Evolutionary conservation across 2,797 vertebrate species (phyloP).

Genomic region (Microcaecilia unicolor): DNA sequence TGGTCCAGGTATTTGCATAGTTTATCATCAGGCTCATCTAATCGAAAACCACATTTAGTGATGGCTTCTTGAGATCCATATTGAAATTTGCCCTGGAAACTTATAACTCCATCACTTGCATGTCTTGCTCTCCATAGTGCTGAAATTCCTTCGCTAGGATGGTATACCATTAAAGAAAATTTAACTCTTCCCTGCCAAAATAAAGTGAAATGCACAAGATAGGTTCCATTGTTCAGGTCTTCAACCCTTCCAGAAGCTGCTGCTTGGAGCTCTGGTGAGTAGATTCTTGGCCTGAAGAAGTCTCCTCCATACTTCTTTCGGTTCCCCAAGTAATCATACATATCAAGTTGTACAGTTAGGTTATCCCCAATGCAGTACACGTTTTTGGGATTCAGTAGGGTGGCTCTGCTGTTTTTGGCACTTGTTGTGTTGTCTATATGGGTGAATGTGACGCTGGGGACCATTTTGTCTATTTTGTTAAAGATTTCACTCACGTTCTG

Average conservation of each 20-base stretch:
- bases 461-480: conserved; percentile 1
- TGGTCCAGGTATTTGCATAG: conserved; percentile 21
- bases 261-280: conserved; percentile 7
- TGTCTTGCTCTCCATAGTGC: conserved; percentile 31
- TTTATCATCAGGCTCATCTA: neutral
- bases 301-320: conserved; percentile 28
- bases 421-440: conserved; percentile 2
- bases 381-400: neutral
- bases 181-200: conserved; percentile 16
- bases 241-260: conserved; percentile 13
- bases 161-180: conserved; percentile 18
- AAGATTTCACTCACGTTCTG: neutral
- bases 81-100: conserved; percentile 7
- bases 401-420: conserved; percentile 5
- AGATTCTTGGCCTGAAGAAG: conserved; percentile 21
- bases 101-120: conserved; percentile 8
- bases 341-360: conserved; percentile 15
- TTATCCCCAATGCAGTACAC: conserved; percentile 15
- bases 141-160: conserved; percentile 13
- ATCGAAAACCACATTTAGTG: conserved; percentile 7
- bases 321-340: conserved; percentile 7
- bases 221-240: conserved; percentile 28
- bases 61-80: neutral
- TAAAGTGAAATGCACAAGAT: conserved; percentile 25
- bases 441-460: conserved; percentile 15